Conservation (phyloP, 2,888 invertebrate species). For the Tolmerus cingulatus region DNA sequence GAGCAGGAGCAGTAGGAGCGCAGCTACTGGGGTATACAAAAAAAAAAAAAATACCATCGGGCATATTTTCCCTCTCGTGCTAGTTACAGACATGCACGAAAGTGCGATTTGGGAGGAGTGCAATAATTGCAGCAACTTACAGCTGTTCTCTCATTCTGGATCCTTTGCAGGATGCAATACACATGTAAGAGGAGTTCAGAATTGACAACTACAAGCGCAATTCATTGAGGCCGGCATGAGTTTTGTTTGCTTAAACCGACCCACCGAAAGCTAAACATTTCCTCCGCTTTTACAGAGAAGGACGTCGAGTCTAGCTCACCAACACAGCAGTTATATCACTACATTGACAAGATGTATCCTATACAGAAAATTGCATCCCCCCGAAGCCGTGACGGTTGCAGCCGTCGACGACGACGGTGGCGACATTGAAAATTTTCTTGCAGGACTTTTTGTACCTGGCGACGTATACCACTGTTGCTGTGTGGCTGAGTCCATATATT, state of each 20-base stretch:
- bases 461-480: slow-evolving; percentile 14
- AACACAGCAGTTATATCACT: background rate
- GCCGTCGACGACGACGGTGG: background rate
- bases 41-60: background rate
- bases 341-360: background rate
- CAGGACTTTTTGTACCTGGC: background rate
- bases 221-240: background rate
- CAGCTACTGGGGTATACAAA: background rate
- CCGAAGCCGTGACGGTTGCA: background rate
- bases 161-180: background rate
- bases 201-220: background rate
- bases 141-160: slow-evolving; percentile 1
- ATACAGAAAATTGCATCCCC: background rate
- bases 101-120: slow-evolving; percentile 32
- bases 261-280: slow-evolving; percentile 2
- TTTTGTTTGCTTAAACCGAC: slow-evolving; percentile 16
- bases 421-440: slow-evolving; percentile 35
- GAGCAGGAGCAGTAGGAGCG: background rate
- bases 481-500: background rate
- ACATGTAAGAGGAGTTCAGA: background rate
- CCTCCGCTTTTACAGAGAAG: background rate
- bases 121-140: slow-evolving; percentile 35
- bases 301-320: slow-evolving; percentile 2
- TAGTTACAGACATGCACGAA: background rate
- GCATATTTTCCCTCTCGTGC: background rate